phyloP scores from a whole-genome alignment of 2,888 invertebrate genomes.

The Drosophila lutescens region DNA sequence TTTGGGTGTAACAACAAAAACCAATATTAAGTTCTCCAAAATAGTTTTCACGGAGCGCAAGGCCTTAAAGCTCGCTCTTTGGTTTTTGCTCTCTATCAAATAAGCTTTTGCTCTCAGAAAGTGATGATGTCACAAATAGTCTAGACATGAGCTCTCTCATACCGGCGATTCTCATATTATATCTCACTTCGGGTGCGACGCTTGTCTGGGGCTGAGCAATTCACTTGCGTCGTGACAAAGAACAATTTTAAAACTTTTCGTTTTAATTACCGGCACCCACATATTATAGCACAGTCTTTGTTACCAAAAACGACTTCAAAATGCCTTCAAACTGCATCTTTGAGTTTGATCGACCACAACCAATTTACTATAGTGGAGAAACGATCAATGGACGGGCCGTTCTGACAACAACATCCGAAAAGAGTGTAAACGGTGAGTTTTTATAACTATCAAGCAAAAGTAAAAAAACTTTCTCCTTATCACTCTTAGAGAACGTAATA shows the following conservation, averaged over 20 bases:
- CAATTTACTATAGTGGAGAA: slow-evolving; percentile 75
- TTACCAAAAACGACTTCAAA: not conserved
- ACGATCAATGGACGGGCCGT: slow-evolving; percentile 64
- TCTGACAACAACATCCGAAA: slow-evolving; percentile 56
- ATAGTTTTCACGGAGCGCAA: slow-evolving; percentile 9
- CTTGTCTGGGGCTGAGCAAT: not conserved
- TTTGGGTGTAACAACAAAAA: slow-evolving; percentile 20
- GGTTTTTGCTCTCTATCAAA: not conserved
- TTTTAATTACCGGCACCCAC: not conserved
- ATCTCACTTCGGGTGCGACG: slow-evolving; percentile 28
- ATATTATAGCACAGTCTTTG: not conserved
- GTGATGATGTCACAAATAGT: slow-evolving; percentile 61
- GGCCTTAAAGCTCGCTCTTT: slow-evolving; percentile 5
- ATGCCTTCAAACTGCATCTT: slow-evolving; percentile 65
- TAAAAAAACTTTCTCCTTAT: not conserved
- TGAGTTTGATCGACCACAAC: slow-evolving; percentile 69
- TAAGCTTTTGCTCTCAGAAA: slow-evolving; percentile 29
- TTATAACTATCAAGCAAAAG: not conserved
- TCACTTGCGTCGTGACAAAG: not conserved
- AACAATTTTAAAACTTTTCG: not conserved
- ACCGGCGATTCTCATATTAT: slow-evolving; percentile 4
- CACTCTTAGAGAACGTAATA: not conserved
- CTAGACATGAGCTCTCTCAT: not conserved
- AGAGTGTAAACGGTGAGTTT: slow-evolving; percentile 62
- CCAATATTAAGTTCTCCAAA: not conserved